Evolutionary conservation across 2,797 vertebrate species (phyloP).

Genomic region (Neomorphus geoffroyi): DNA sequence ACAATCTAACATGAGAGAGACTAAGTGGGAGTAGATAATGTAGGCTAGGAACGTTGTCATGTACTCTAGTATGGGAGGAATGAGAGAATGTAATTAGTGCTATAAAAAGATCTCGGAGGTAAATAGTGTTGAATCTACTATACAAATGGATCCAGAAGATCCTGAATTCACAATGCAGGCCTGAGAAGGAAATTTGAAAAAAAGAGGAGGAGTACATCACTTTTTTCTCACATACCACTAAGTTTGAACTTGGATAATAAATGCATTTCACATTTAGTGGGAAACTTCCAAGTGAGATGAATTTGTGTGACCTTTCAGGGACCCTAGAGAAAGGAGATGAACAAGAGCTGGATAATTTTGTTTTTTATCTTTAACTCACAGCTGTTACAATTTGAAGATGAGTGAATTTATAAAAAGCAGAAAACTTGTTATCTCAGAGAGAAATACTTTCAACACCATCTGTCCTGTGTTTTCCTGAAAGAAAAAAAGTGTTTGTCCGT

Average conservation of each 20-base stretch:
- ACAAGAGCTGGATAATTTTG: slow-evolving; percentile 41
- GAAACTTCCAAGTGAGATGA: neutral
- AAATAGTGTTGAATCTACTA: neutral
- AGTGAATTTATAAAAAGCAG: slow-evolving; percentile 52
- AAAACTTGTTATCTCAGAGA: slow-evolving; percentile 51
- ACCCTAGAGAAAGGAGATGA: slow-evolving; percentile 50
- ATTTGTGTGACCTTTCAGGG: slow-evolving; percentile 39
- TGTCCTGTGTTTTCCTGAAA: slow-evolving; percentile 54
- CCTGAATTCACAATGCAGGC: neutral
- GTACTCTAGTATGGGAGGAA: neutral
- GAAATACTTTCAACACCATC: slow-evolving; percentile 51
- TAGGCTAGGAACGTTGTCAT: neutral
- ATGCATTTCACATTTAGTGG: neutral
- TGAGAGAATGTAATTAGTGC: neutral
- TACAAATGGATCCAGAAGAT: neutral
- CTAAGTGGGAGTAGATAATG: neutral
- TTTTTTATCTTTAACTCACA: slow-evolving; percentile 59
- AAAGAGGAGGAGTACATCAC: neutral
- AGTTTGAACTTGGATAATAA: neutral
- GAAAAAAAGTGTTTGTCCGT: slow-evolving; percentile 3
- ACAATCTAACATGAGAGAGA: neutral
- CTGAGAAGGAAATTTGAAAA: neutral
- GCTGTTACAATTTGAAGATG: slow-evolving; percentile 58
- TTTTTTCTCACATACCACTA: neutral
- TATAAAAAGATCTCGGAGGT: neutral